Conservation (phyloP, 2,113 vertebrate genomes). For the Phodopus roborovskii region DNA sequence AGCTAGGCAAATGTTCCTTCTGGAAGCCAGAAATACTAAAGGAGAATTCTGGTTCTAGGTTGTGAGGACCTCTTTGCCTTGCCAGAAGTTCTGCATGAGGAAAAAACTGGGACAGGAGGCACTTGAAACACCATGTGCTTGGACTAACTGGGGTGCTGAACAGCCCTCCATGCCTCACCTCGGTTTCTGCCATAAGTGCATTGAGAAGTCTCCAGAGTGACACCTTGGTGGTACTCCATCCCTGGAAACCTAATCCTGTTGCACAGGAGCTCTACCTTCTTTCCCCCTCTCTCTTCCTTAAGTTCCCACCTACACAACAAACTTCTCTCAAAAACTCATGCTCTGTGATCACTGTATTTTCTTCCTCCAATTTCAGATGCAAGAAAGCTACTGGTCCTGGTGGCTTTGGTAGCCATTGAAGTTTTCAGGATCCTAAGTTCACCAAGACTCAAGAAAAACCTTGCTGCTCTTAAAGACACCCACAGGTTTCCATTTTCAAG, state of each 20-base stretch:
- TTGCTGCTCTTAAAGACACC: neutral
- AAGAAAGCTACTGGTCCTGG: neutral
- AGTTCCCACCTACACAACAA: neutral
- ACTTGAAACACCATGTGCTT: neutral
- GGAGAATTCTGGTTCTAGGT: neutral
- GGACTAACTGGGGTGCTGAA: neutral
- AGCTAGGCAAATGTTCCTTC: neutral
- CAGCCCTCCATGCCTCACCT: too few species aligned
- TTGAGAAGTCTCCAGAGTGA: neutral
- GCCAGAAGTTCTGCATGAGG: neutral
- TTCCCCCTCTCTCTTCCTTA: neutral
- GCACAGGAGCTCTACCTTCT: neutral
- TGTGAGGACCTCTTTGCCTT: neutral
- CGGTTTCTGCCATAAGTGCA: neutral
- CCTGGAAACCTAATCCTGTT: neutral
- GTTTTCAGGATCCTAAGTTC: neutral
- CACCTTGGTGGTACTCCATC: neutral
- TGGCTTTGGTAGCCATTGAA: neutral
- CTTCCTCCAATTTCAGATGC: neutral
- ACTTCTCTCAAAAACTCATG: neutral
- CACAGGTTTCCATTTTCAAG: neutral
- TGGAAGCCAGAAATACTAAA: neutral
- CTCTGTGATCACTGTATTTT: neutral
- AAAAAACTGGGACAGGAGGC: neutral
- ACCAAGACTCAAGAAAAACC: neutral